A percentile compares a stretch with the other conserved stretches of the same genome.
phyloP scores from a whole-genome alignment of 2,797 vertebrate genomes.

The Vultur gryphus region DNA sequence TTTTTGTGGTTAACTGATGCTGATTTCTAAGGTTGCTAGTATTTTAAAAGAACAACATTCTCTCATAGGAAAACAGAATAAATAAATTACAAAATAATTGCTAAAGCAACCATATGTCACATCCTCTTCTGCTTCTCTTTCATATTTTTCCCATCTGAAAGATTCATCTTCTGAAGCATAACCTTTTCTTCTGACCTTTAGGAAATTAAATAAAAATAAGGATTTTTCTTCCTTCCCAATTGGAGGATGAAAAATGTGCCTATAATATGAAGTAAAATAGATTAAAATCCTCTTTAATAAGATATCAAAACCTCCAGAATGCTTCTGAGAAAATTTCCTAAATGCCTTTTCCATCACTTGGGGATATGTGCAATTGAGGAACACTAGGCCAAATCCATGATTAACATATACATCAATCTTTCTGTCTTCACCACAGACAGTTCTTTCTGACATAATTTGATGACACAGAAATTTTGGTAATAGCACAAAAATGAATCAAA shows the following conservation, averaged over 20 bases:
- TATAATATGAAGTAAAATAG: background rate
- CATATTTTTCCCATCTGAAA: background rate
- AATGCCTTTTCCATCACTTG: background rate
- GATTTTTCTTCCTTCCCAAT: background rate
- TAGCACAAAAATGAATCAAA: background rate
- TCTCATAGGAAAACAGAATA: background rate
- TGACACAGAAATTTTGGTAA: background rate
- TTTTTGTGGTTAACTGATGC: background rate
- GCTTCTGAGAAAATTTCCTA: background rate
- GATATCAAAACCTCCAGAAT: background rate
- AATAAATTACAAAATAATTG: conserved; percentile 13
- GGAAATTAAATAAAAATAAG: conserved; percentile 35
- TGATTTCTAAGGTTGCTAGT: background rate
- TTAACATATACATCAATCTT: conserved; percentile 26
- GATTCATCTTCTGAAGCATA: background rate
- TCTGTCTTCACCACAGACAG: conserved; percentile 8
- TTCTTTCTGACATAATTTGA: conserved; percentile 38
- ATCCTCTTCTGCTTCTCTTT: background rate
- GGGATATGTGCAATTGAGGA: conserved; percentile 16
- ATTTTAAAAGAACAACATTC: background rate
- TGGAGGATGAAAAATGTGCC: background rate
- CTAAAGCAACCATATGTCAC: background rate
- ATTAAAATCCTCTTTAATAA: background rate
- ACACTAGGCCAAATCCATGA: background rate
- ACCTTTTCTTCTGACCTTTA: conserved; percentile 33